These are phyloP conservation scores for Paedocypris sp. DNA, from an alignment of 2,113 vertebrate genomes.

Conservation along the genomic window DNA sequence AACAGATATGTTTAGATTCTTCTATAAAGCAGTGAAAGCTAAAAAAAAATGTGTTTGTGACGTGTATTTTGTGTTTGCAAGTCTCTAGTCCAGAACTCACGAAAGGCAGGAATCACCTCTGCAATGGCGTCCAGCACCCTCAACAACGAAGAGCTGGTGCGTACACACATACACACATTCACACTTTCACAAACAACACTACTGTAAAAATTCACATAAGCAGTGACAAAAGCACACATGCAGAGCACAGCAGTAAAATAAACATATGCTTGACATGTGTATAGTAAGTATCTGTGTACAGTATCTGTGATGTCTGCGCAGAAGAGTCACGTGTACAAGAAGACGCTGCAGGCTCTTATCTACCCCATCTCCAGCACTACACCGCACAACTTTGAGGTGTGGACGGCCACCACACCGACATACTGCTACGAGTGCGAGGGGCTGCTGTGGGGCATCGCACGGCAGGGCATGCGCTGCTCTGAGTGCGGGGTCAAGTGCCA, in stretches of 20 bases:
- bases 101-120: constrained; percentile 91
- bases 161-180: too few relatives aligned
- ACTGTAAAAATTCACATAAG: not conserved
- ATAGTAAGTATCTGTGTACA: too few relatives aligned
- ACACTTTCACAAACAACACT: too few relatives aligned
- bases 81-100: constrained; percentile 87
- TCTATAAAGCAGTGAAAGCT: not conserved
- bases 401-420: constrained; percentile 96
- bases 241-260: too few relatives aligned
- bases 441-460: constrained; percentile 95
- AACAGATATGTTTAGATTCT: not conserved
- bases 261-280: too few relatives aligned
- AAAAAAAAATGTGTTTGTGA: not conserved
- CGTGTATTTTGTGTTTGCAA: constrained; percentile 32
- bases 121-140: constrained; percentile 92
- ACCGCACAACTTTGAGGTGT: constrained; percentile 97
- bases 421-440: constrained; percentile 98
- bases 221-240: not conserved
- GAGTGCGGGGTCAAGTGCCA: constrained; percentile 97
- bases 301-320: constrained; percentile 31
- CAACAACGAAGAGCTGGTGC: constrained; percentile 95
- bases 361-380: constrained; percentile 98
- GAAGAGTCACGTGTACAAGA: constrained; percentile 99
- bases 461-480: constrained; percentile 94
- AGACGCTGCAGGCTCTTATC: constrained; percentile 96